Evolutionary conservation across 2,113 vertebrate genomes (phyloP).

Genomic region (Lophotis ruficrista): DNA sequence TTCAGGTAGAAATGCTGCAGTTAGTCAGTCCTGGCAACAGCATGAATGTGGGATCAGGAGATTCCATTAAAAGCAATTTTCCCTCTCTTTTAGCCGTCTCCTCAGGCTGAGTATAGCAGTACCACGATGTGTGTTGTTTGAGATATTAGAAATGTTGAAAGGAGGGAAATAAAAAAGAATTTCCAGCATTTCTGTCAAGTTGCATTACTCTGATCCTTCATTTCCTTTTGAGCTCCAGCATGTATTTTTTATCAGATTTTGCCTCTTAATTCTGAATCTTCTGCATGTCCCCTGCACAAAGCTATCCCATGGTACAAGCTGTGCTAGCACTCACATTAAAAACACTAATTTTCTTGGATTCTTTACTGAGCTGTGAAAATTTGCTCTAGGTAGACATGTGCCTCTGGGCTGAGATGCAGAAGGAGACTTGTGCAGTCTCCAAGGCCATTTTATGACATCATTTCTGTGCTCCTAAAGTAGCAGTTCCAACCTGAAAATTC

Average conservation of each 20-base stretch:
- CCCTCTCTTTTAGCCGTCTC: not conserved
- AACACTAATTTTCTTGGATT: not conserved
- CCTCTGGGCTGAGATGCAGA: not conserved
- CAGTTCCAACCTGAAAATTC: not conserved
- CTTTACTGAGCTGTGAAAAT: not conserved
- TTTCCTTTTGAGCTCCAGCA: not conserved
- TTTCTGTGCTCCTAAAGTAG: not conserved
- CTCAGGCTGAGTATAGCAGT: not conserved
- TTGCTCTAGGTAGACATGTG: not conserved
- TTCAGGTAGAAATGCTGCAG: not conserved
- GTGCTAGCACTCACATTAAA: not conserved
- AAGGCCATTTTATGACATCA: not conserved
- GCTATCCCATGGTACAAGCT: not conserved
- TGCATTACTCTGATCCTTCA: not conserved
- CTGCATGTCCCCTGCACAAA: not conserved
- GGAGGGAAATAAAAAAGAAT: not conserved
- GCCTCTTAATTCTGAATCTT: constrained; percentile 5
- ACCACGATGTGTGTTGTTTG: not conserved
- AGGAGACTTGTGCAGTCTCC: not conserved
- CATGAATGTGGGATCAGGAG: not conserved
- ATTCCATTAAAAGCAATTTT: not conserved
- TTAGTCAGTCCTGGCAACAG: not conserved
- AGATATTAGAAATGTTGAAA: constrained; percentile 11
- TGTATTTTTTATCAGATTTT: constrained; percentile 41
- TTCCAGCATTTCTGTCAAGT: not conserved